Evolutionary conservation across 2,888 invertebrate species (phyloP).

Genomic region (Lathronympha strigana): DNA sequence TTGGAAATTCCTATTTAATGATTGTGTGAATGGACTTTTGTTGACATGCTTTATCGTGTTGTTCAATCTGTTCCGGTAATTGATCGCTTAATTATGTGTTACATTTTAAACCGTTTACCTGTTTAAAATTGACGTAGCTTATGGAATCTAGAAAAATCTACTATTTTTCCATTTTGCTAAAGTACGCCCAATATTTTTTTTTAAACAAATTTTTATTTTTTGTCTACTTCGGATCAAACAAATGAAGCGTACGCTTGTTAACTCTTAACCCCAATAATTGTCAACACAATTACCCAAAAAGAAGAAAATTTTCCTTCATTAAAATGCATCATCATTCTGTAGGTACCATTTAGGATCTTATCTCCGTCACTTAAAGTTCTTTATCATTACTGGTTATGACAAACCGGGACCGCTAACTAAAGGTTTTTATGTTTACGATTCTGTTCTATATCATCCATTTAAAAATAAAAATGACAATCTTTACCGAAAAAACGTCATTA

Average conservation of each 20-base stretch:
- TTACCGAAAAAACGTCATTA: no score
- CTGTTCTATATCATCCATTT: no score
- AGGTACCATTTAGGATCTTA: slow-evolving; percentile 4
- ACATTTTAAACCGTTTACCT: background rate
- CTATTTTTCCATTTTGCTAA: no score
- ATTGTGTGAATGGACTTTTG: background rate
- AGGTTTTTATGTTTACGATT: no score
- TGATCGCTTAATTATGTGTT: background rate
- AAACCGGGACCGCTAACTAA: no score
- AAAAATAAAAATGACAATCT: no score
- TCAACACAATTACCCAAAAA: background rate
- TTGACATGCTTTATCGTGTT: background rate
- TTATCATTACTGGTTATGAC: background rate
- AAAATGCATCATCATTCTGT: background rate
- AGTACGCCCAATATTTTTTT: no score
- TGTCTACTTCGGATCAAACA: background rate
- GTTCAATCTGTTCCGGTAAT: background rate
- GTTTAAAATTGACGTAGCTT: no score
- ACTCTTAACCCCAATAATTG: slow-evolving; percentile 4
- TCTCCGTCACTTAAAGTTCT: background rate
- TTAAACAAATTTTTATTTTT: no score
- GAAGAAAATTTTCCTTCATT: slow-evolving; percentile 20
- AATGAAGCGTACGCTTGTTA: slow-evolving; percentile 7
- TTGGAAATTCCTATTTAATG: slow-evolving; percentile 11
- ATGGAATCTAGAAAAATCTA: no score